A percentile compares a stretch with the other conserved stretches of the same genome.
Evolutionary conservation across 2,113 vertebrate species (phyloP).

Genomic region (Helogale parvula): DNA sequence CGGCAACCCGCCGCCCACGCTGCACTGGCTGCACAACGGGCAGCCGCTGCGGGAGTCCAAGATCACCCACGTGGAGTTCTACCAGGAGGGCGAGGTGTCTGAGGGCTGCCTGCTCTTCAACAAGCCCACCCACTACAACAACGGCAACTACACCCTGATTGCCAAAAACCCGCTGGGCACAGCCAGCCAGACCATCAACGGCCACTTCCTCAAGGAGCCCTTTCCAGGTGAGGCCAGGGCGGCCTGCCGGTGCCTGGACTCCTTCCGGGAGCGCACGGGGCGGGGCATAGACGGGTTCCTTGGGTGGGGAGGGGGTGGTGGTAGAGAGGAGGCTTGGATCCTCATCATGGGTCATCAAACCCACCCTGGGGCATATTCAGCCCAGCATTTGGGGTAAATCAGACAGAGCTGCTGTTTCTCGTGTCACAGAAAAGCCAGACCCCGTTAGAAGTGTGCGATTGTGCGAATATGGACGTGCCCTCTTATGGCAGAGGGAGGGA

Average conservation of each 20-base stretch:
- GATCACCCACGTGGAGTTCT: slow-evolving; percentile 93
- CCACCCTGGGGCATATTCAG: accelerated
- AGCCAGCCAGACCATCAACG: slow-evolving; percentile 94
- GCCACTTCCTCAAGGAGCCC: slow-evolving; percentile 93
- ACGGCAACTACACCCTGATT: slow-evolving; percentile 97
- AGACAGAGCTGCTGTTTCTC: background rate
- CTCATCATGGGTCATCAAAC: accelerated
- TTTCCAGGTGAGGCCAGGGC: slow-evolving; percentile 86
- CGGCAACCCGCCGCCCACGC: slow-evolving; percentile 93
- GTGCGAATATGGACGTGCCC: accelerated
- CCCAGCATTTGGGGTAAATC: accelerated
- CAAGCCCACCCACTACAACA: slow-evolving; percentile 97
- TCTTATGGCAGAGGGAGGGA: accelerated
- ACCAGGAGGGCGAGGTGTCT: slow-evolving; percentile 92
- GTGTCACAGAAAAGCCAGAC: background rate
- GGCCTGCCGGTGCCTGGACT: accelerated
- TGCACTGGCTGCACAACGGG: slow-evolving; percentile 94
- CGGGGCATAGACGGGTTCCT: background rate
- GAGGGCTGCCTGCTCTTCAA: slow-evolving; percentile 97
- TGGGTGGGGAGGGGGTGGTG: accelerated
- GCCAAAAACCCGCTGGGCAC: slow-evolving; percentile 94
- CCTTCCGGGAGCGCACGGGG: accelerated
- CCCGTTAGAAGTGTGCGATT: background rate
- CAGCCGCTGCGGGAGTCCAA: slow-evolving; percentile 90
- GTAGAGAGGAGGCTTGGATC: background rate